Conservation (phyloP, 2,797 vertebrate genomes). For the Sebastes matsubarae region DNA sequence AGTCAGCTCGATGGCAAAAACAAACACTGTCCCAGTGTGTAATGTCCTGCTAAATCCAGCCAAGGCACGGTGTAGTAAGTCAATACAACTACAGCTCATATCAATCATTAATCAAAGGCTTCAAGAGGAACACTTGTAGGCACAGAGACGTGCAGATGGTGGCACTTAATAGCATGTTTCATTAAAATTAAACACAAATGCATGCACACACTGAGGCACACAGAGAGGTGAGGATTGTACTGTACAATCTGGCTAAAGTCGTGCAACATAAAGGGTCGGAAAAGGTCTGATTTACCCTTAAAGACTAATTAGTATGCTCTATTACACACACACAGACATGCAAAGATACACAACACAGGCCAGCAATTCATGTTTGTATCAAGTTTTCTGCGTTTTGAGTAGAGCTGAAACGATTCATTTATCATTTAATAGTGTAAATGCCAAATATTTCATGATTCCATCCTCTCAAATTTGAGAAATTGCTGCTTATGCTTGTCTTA, state of each 20-base stretch:
- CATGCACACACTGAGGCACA: not conserved
- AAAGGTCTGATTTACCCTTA: too few species aligned
- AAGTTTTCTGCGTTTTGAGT: not conserved
- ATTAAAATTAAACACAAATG: not conserved
- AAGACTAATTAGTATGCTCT: too few species aligned
- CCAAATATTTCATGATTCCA: not conserved
- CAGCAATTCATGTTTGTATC: not conserved
- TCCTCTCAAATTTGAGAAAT: too few species aligned
- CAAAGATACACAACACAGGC: not conserved
- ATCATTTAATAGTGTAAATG: not conserved
- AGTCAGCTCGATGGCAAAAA: not conserved
- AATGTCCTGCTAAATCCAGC: conserved; percentile 50
- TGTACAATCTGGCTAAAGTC: not conserved
- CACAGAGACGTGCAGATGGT: too few species aligned
- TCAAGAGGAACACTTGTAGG: not conserved
- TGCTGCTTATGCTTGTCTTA: too few species aligned
- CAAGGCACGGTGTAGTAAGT: conserved; percentile 17
- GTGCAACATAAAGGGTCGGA: not conserved
- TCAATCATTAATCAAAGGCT: conserved; percentile 64
- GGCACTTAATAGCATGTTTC: not conserved
- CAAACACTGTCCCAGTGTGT: conserved; percentile 28
- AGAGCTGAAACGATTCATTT: not conserved
- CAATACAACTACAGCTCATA: conserved; percentile 13
- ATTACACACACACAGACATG: not conserved
- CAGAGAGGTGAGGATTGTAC: not conserved